Base-by-base conservation (phyloP, 23 tunicate species). In the Corella eumyota region DNA sequence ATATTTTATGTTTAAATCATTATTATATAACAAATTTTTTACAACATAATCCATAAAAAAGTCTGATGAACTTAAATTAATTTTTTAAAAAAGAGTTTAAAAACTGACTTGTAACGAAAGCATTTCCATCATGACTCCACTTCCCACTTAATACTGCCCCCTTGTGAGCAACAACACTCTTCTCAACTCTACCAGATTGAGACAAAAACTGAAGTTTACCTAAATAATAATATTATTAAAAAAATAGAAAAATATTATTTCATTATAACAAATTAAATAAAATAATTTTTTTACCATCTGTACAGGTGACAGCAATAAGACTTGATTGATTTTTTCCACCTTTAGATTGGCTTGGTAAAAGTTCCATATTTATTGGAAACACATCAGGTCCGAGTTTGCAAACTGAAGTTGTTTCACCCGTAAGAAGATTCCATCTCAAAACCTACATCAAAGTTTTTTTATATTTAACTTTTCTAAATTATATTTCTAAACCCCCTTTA, bases 81-180 rank as follows among this genome's bases (percentile, higher is more conserved):
- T n/a, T n/a, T n/a, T n/a, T n/a, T n/a, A n/a, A n/a, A n/a, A n/a
- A n/a, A n/a, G 5, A 19, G 22, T 7, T n/a, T 7, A 19, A 7
- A 51, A 7, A 51, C 15, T 40, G 22, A 51, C 68, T 25, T 21
- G 96, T 88, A 4, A 63, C 45, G 47, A 78, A 88, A 54, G 96
- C 96, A 55, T 60, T 88, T 9, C 83, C 87, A 63, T 88, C 96
- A 53, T 69, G 62, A 34, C 86, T 88, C 96, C 96, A 88, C 46
- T 73, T 78, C 13, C 96, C 96, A 46, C 73, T 54, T 30, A 79
- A 71, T 0, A 88, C 81, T 31, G 96, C 88, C 4, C 96, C 96
- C 40, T 58, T 72, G 72, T 88, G 96, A 0, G 96, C 96, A 15
- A 78, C 81, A 13, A 88, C 67, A 25, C 83, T 73, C 60, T 78